A percentile compares a stretch with the other conserved stretches of the same genome.
Evolutionary conservation across 2,113 vertebrate species (phyloP).

Genomic region (Corythornis cristatus): DNA sequence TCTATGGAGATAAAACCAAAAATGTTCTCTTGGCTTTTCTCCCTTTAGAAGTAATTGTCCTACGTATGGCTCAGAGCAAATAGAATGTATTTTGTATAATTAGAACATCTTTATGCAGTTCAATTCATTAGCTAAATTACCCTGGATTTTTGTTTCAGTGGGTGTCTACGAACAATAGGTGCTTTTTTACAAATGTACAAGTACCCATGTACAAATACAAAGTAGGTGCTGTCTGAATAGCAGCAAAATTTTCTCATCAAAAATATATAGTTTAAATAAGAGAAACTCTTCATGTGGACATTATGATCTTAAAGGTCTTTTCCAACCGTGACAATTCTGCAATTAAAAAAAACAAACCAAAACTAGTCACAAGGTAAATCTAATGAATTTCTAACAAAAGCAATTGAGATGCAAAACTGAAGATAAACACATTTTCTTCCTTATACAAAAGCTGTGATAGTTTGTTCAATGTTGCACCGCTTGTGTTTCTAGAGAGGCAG

Average conservation of each 20-base stretch:
- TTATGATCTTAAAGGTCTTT: too few species aligned
- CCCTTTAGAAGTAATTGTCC: neutral
- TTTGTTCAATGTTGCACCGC: neutral
- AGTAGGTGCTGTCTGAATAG: neutral
- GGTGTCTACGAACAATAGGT: neutral
- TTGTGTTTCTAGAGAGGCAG: neutral
- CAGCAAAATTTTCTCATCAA: neutral
- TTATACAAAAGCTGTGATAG: neutral
- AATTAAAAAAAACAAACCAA: neutral
- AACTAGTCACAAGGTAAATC: neutral
- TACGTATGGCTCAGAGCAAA: neutral
- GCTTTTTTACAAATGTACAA: too few species aligned
- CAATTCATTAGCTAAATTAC: neutral
- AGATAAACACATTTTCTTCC: neutral
- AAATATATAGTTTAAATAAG: rapidly evolving
- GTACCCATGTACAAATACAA: neutral
- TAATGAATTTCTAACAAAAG: neutral
- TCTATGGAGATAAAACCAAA: neutral
- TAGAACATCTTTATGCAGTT: neutral
- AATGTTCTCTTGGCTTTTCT: neutral
- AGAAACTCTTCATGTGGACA: neutral
- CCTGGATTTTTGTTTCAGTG: neutral
- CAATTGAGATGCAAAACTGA: rapidly evolving
- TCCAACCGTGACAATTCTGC: too few species aligned
- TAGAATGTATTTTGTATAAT: neutral